Conservation (phyloP, 2,797 vertebrate species). For the Lepidocolaptes lacrymiger region DNA sequence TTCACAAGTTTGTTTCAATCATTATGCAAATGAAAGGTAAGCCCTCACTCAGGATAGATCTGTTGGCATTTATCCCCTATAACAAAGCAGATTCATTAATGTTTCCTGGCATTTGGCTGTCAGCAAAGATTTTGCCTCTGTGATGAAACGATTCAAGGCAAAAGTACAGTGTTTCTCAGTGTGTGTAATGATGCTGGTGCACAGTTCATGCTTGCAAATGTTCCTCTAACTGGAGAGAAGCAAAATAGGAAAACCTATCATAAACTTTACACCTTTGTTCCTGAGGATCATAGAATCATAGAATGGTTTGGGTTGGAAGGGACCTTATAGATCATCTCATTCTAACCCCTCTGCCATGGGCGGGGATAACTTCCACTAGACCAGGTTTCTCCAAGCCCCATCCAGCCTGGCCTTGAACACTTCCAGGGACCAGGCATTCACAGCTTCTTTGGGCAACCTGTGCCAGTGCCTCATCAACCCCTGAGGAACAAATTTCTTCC, state of each 20-base stretch:
- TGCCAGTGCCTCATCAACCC: background rate
- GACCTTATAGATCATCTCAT: background rate
- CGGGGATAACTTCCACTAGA: too few relatives aligned
- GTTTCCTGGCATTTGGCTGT: background rate
- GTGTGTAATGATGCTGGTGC: background rate
- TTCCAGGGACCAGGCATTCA: background rate
- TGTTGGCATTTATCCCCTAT: background rate
- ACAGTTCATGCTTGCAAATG: background rate
- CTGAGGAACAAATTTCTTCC: background rate
- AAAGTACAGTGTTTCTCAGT: background rate
- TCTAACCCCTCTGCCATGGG: background rate
- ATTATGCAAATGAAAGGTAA: conserved; percentile 25
- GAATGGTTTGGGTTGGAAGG: background rate
- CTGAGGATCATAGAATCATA: background rate
- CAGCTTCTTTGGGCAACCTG: too few relatives aligned
- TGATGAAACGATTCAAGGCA: background rate
- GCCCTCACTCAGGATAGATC: background rate
- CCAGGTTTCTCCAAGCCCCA: background rate
- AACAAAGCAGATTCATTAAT: background rate
- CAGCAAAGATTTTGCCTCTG: background rate
- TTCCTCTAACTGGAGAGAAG: background rate
- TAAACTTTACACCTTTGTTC: background rate
- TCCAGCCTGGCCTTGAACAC: background rate
- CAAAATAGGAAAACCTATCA: background rate
- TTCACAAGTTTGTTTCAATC: conserved; percentile 6